Base-by-base conservation (phyloP, 2,113 vertebrate species). In the Scolopax mira region DNA sequence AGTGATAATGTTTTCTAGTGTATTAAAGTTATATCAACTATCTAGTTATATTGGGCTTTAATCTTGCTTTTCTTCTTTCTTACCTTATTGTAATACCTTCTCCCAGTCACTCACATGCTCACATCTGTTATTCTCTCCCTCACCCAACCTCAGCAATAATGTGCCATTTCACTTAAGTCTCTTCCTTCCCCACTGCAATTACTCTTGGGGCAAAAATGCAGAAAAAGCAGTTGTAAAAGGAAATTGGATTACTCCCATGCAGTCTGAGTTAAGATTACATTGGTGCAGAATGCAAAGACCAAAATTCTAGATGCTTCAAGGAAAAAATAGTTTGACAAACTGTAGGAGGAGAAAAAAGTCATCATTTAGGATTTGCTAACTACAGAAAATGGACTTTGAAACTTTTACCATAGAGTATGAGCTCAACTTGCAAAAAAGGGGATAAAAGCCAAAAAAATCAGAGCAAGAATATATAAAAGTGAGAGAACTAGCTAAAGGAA, bases 391-490 rank as follows among this genome's bases (percentile, higher is more conserved):
- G 17, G 65, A 15, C 12, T 93, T 41, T 16, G 15, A 81, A 57
- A 54, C 62, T 96, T 94, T 95, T 92, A 65, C 62, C 19, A 7
- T 21, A n/a, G 15, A 7, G 24, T 22, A 75, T 62, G 73, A 77
- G 41, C 88, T 90, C 46, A 77, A 28, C 31, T 89, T 89, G 37
- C 49, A 30, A 44, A 42, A 86, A 86, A 70, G 22, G 13, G 14
- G 3, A 7, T 11, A 70, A 35, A 18, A 13, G 0, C 0, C 0
- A 2, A 11, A 52, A 60, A 84, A 71, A 42, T 42, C 37, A 12
- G 19, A 67, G 24, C 3, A 1, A 44, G 35, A 35, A 6, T 72
- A 10, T 48, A 46, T 62, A 24, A 35, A 87, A 93, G 44, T 31
- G 28, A 95, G 62, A 22, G 54, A 93, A 1, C 11, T 65, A 83